Evolutionary conservation across 2,797 vertebrate genomes (phyloP).

Genomic region (Scarus forsteni): DNA sequence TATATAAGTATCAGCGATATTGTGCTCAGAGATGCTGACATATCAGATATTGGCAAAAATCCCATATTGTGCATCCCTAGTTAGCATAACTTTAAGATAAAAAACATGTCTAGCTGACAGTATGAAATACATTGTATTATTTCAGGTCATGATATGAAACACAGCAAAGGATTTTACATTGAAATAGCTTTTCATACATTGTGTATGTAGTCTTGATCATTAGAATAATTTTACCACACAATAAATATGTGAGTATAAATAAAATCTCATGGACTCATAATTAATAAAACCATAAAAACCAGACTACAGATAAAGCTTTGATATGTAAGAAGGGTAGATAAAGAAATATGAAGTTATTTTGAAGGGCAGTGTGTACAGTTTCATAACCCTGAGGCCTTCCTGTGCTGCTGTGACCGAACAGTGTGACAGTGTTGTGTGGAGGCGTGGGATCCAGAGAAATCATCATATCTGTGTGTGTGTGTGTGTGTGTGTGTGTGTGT

Average conservation of each 20-base stretch:
- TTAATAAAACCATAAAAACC: not conserved
- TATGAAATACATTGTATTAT: too few relatives aligned
- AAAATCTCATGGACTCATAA: not conserved
- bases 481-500: slow-evolving; percentile 17
- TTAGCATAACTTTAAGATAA: too few relatives aligned
- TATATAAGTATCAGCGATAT: too few relatives aligned
- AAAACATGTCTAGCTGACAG: too few relatives aligned
- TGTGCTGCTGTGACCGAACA: slow-evolving; percentile 5
- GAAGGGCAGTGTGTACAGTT: slow-evolving; percentile 13
- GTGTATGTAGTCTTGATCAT: not conserved
- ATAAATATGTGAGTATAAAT: too few relatives aligned
- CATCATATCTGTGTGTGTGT: slow-evolving; percentile 14
- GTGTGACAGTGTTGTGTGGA: slow-evolving; percentile 20
- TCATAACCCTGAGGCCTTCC: slow-evolving; percentile 14
- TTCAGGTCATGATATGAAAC: too few relatives aligned
- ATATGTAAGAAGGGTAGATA: too few relatives aligned
- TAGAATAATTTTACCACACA: not conserved
- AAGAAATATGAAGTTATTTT: slow-evolving; percentile 6
- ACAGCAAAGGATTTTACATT: not conserved
- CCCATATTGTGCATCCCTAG: too few relatives aligned
- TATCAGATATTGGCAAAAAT: too few relatives aligned
- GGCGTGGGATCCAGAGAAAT: slow-evolving; percentile 22
- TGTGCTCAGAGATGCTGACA: too few relatives aligned
- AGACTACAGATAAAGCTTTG: not conserved
- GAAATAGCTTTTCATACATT: not conserved